These are phyloP conservation scores for Melanchra persicariae DNA, from an alignment of 2,888 invertebrate species.

Conservation along the genomic window DNA sequence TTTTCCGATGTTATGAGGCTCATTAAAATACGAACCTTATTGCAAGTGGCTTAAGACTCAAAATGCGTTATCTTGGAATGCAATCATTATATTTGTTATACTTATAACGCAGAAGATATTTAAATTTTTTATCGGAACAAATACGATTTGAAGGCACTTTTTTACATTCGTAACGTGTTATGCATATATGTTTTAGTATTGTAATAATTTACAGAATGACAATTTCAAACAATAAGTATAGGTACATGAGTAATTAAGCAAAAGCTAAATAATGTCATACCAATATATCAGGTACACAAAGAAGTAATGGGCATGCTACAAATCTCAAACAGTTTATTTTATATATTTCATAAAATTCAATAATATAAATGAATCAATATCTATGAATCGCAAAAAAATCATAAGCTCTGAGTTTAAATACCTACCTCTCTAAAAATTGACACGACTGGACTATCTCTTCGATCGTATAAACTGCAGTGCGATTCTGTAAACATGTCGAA, in stretches of 20 bases:
- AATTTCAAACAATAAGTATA: background rate
- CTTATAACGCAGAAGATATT: background rate
- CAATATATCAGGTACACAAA: constrained; percentile 34
- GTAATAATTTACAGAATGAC: too few relatives aligned
- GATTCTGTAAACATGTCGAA: too few relatives aligned
- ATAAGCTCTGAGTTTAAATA: background rate
- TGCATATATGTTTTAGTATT: background rate
- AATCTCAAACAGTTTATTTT: constrained; percentile 6
- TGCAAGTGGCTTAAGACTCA: background rate
- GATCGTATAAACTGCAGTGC: background rate
- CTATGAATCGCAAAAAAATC: background rate
- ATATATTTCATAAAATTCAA: background rate
- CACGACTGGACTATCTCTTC: background rate
- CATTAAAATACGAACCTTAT: background rate
- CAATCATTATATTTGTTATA: constrained; percentile 1
- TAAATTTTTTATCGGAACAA: constrained; percentile 20
- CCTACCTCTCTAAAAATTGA: background rate
- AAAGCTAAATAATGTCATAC: background rate
- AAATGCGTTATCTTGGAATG: constrained; percentile 5
- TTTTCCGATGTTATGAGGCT: background rate
- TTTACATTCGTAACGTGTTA: background rate
- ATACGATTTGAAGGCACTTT: constrained; percentile 31
- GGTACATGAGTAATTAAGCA: too few relatives aligned
- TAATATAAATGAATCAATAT: background rate
- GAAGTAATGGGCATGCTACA: background rate